phyloP scores from a whole-genome alignment of 2,888 invertebrate genomes.

The Rotaria magnacalcarata region DNA sequence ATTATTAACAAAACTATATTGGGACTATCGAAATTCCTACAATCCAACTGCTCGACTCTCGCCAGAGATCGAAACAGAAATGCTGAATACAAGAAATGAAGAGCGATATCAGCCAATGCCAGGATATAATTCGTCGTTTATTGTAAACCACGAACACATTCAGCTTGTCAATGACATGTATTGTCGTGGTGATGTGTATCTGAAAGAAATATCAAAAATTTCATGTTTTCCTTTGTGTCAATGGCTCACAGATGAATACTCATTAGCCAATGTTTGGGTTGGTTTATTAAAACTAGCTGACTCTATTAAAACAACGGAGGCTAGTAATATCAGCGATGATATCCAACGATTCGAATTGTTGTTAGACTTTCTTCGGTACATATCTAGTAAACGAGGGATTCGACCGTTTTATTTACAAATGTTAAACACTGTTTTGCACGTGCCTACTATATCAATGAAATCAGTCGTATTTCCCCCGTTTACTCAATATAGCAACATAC shows the following conservation, averaged over 20 bases:
- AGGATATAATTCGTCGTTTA: neutral
- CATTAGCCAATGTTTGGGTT: neutral
- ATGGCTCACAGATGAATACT: neutral
- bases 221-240: neutral
- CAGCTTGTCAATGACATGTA: neutral
- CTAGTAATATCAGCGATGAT: neutral
- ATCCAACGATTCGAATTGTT: neutral
- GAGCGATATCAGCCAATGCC: neutral
- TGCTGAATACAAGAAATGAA: neutral
- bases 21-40: neutral
- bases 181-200: neutral
- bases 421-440: neutral
- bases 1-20: neutral
- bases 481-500: neutral
- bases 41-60: neutral
- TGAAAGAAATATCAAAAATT: neutral
- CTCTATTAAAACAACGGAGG: neutral
- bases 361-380: neutral
- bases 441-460: neutral
- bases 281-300: neutral
- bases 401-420: neutral
- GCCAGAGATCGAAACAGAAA: neutral
- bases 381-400: neutral
- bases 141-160: neutral
- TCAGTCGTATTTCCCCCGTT: neutral